These are phyloP conservation scores for Crocallis elinguaria DNA, from an alignment of 2,888 invertebrate species.

Conservation along the genomic window DNA sequence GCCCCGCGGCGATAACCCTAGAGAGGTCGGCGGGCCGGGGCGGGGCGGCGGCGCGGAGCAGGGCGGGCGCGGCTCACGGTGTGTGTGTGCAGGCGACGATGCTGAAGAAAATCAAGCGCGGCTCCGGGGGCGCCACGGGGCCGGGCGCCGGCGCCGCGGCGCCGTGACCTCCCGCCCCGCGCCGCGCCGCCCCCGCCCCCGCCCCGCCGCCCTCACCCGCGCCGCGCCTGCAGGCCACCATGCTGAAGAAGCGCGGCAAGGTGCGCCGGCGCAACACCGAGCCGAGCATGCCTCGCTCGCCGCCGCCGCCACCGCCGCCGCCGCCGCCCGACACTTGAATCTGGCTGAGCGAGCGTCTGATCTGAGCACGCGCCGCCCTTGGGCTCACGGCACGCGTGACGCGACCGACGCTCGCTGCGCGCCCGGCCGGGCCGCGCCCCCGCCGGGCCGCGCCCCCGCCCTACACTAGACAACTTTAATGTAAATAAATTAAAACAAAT, in stretches of 20 bases:
- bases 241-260: conserved; percentile 99
- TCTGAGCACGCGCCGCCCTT: conserved; percentile 80
- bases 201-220: conserved; percentile 45
- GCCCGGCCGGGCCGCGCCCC: background rate
- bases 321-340: conserved; percentile 86
- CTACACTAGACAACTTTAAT: conserved; percentile 41
- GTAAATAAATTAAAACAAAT: conserved; percentile 66
- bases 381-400: conserved; percentile 74
- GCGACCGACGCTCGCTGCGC: conserved; percentile 66
- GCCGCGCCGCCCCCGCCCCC: conserved; percentile 39
- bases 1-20: conserved; percentile 23
- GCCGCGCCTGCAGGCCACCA: conserved; percentile 94
- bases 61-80: conserved; percentile 52
- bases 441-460: conserved; percentile 22
- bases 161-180: conserved; percentile 83
- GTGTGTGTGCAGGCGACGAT: conserved; percentile 95
- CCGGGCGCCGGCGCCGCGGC: conserved; percentile 82
- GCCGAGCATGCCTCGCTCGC: conserved; percentile 87
- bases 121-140: conserved; percentile 88
- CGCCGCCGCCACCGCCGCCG: conserved; percentile 64
- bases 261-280: conserved; percentile 98
- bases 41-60: conserved; percentile 42
- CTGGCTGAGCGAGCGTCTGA: conserved; percentile 90
- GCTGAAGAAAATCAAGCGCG: conserved; percentile 99
- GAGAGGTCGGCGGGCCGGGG: conserved; percentile 36